These are phyloP conservation scores for Drosophila hydei DNA, from an alignment of 1,140 invertebrate species.

Conservation along the genomic window DNA sequence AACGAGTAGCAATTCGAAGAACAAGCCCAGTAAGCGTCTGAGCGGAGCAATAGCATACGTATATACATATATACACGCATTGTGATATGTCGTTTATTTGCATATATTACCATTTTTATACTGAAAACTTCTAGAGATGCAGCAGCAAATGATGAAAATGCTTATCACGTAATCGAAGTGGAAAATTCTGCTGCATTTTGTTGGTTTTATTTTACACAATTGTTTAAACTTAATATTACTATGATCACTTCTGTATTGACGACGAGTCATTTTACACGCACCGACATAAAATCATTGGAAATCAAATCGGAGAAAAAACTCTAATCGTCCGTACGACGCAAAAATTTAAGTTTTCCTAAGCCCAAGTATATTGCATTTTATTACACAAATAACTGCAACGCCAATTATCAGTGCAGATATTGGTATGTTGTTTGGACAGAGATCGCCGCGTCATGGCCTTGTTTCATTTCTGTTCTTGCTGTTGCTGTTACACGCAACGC, in stretches of 20 bases:
- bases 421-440: conserved; percentile 10
- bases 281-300: conserved; percentile 61
- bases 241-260: conserved; percentile 58
- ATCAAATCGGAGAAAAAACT: conserved; percentile 13
- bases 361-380: conserved; percentile 42
- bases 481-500: conserved; percentile 18
- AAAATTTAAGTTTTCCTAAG: conserved; percentile 6
- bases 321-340: too few species aligned
- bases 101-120: conserved; percentile 63
- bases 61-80: not conserved
- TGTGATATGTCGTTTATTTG: too few species aligned
- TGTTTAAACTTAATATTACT: conserved; percentile 61
- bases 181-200: conserved; percentile 33
- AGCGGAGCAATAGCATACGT: too few species aligned
- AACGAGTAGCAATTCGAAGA: too few species aligned
- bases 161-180: conserved; percentile 34
- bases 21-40: too few species aligned
- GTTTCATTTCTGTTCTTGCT: conserved; percentile 8
- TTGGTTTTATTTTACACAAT: conserved; percentile 53
- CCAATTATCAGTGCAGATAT: conserved; percentile 22
- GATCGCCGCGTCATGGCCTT: conserved; percentile 5
- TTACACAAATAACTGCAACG: conserved; percentile 13
- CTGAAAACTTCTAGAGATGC: conserved; percentile 60
- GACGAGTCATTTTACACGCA: conserved; percentile 67
- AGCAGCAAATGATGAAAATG: conserved; percentile 58